Evolutionary conservation across 2,797 vertebrate genomes (phyloP).

Genomic region (Hydrophis major): DNA sequence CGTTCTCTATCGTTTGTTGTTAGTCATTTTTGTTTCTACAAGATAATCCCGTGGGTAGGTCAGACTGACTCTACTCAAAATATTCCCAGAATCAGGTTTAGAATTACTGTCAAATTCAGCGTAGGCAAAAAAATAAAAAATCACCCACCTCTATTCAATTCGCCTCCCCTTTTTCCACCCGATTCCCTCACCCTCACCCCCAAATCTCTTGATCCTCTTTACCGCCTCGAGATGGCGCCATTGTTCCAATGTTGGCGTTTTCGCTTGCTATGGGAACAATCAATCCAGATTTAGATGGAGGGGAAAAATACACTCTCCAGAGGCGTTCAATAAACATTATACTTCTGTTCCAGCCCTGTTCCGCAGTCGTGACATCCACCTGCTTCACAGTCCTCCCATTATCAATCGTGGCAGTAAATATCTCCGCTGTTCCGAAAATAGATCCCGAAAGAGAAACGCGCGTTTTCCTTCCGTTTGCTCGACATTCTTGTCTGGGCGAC

Average conservation of each 20-base stretch:
- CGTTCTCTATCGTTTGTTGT: background rate
- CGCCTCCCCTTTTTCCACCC: background rate
- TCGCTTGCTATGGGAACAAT: too few relatives aligned
- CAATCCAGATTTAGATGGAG: constrained; percentile 38
- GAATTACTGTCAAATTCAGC: background rate
- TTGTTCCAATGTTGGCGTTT: constrained; percentile 21
- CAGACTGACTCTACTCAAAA: background rate
- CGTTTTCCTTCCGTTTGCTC: constrained; percentile 51
- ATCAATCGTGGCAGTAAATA: constrained; percentile 56
- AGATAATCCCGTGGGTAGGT: background rate
- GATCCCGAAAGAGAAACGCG: constrained; percentile 28
- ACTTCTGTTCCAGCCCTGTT: constrained; percentile 42
- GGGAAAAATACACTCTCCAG: background rate
- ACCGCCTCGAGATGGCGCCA: constrained; percentile 54
- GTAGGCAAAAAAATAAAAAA: background rate
- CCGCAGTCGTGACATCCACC: constrained; percentile 43
- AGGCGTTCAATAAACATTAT: constrained; percentile 44
- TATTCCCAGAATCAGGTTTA: background rate
- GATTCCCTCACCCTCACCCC: too few relatives aligned
- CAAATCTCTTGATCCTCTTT: background rate
- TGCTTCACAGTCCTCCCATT: constrained; percentile 47
- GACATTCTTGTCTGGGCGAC: background rate
- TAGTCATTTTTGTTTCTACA: background rate
- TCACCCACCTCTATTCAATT: background rate
- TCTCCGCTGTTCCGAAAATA: constrained; percentile 33